Conservation (phyloP, 2,113 vertebrate genomes). For the Malurus elegans region DNA sequence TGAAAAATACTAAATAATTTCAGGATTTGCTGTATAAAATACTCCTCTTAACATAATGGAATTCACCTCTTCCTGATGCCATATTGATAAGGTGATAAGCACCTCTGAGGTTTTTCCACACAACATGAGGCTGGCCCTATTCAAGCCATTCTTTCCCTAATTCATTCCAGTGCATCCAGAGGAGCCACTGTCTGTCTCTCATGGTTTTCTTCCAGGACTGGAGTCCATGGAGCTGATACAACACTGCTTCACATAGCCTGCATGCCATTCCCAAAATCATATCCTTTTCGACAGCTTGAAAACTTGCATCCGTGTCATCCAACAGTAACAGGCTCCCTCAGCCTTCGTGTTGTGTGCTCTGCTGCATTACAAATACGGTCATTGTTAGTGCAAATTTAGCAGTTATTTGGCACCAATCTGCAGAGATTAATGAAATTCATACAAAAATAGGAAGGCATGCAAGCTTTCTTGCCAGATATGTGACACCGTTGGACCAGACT, state of each 20-base stretch:
- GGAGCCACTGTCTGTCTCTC: background rate
- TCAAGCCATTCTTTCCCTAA: background rate
- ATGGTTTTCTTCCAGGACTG: background rate
- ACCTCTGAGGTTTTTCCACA: background rate
- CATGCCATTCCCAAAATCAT: background rate
- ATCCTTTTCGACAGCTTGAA: background rate
- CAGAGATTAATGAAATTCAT: background rate
- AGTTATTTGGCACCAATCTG: background rate
- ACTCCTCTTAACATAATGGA: background rate
- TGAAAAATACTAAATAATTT: background rate
- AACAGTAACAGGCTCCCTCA: background rate
- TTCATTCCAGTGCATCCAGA: background rate
- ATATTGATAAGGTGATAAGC: background rate
- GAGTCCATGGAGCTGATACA: fast-evolving
- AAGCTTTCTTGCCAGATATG: background rate
- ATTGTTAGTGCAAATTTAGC: background rate
- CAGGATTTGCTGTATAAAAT: background rate
- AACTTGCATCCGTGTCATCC: background rate
- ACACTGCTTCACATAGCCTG: background rate
- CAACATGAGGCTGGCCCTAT: background rate
- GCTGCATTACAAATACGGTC: background rate
- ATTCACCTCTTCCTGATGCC: background rate
- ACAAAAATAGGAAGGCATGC: background rate
- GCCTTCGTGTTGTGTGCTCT: background rate
- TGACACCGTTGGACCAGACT: background rate